Base-by-base conservation (phyloP, 2,888 invertebrate genomes). In the Cacoxenus indagator region DNA sequence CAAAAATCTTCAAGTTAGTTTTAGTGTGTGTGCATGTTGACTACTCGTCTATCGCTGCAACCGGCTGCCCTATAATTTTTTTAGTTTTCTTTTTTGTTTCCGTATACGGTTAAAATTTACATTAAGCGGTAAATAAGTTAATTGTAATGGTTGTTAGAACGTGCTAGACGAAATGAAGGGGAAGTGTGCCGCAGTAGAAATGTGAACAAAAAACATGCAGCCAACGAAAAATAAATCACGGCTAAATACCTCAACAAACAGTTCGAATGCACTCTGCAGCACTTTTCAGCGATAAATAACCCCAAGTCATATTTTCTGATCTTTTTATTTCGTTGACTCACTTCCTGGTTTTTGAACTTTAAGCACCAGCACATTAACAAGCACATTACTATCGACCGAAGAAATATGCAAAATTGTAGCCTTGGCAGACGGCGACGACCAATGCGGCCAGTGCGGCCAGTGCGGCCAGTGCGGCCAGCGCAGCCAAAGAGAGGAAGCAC, bases 311-410 rank as follows among this genome's bases (percentile, higher is more conserved):
- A 82, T 82, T 82, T 80, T 81, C 22, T 65, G 48, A 64, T 26
- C 19, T 55, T 55, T 55, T 27, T 24, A 43, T 43, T 66, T 45
- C 82, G 82, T 82, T 80, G 78, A 81, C 78, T 81, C 80, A 81
- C 82, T 81, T 81, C 80, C 80, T 81, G 83, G 80, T 81, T 82
- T 79, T 78, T 82, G 77, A 81, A 77, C 80, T 78, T 70, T 72
- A 62, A 67, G 66, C 70, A 62, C 67, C 48, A 71, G 76, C 82
- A 81, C 81, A 80, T 82, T 80, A 80, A 80, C 79, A 79, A 78
- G 77, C 82, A 82, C 82, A 80, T 80, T 82, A 75, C 82, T 81
- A 82, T 81, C 82, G 70, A 74, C 64, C 68, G 67, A 57, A 70
- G 76, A 82, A 81, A 81, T 81, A 82, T 81, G 80, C 80, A 81